Conservation (phyloP, 2,797 vertebrate genomes). For the Enteromius paludinosus region DNA sequence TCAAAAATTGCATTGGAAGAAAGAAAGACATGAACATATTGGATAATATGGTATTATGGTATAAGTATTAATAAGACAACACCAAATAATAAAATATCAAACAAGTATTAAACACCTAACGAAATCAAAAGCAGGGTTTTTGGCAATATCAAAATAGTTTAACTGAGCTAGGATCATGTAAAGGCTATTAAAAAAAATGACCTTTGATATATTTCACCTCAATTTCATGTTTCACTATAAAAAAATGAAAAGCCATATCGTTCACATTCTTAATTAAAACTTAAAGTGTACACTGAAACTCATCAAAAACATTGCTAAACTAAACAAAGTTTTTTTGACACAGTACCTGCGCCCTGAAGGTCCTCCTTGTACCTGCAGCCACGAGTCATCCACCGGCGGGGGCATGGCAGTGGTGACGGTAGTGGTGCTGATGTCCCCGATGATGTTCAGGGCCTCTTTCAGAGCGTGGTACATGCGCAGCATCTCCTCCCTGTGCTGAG, state of each 20-base stretch:
- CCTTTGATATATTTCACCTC: not conserved
- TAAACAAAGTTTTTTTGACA: not conserved
- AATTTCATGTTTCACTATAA: not conserved
- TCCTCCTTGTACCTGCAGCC: slow-evolving; percentile 94
- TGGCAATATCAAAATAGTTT: not conserved
- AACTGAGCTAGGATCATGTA: not conserved
- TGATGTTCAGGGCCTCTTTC: slow-evolving; percentile 90
- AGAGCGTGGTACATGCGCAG: slow-evolving; percentile 93
- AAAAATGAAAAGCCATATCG: not conserved
- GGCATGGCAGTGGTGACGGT: slow-evolving; percentile 90
- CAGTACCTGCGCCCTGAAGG: slow-evolving; percentile 90
- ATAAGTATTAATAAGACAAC: not conserved
- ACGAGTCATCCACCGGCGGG: slow-evolving; percentile 95
- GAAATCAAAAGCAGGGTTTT: not conserved
- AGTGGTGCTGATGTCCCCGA: slow-evolving; percentile 94
- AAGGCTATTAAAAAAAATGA: not conserved
- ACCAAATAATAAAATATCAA: not conserved
- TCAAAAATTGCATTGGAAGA: no score
- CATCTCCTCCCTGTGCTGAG: slow-evolving; percentile 92
- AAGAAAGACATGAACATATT: no score
- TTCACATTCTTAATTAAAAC: not conserved
- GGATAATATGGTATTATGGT: no score
- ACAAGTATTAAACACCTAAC: not conserved
- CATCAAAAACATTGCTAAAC: not conserved
- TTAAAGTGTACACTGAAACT: not conserved